Conservation (phyloP, 53 echinoderm and acorn worm genomes). For the Temnopleurus reevesii region DNA sequence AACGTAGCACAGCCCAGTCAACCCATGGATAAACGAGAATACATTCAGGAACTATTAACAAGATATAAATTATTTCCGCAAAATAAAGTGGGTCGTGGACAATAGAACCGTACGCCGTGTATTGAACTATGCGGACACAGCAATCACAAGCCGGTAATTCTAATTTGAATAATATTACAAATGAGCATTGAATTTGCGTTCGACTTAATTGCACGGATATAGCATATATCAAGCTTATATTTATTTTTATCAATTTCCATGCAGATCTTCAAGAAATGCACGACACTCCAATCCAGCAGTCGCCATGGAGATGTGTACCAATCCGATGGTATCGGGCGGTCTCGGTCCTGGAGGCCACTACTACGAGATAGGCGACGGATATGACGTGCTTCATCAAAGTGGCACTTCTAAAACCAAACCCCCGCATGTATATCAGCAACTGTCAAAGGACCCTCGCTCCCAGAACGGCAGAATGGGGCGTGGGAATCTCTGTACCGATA, state of each 20-base stretch:
- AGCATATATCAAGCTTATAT: background rate
- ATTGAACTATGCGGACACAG: too few species aligned
- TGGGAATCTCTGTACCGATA: background rate
- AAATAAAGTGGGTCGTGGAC: too few species aligned
- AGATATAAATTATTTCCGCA: too few species aligned
- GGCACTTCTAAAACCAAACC: background rate
- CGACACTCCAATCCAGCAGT: background rate
- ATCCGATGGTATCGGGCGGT: background rate
- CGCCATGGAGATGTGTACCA: background rate
- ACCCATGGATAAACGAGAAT: too few species aligned
- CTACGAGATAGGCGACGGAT: slow-evolving; percentile 22
- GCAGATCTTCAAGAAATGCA: background rate
- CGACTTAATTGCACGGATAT: too few species aligned
- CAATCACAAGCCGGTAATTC: too few species aligned
- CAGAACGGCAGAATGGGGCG: background rate
- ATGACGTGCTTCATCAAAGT: background rate
- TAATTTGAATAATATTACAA: too few species aligned
- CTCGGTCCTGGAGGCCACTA: background rate
- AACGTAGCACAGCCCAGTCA: too few species aligned
- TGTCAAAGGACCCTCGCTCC: background rate
- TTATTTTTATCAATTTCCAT: background rate
- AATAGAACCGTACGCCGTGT: too few species aligned
- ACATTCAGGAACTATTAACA: too few species aligned
- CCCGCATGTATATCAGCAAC: background rate
- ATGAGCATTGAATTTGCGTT: too few species aligned